Percentiles rank a stretch among this genome's conserved stretches.
These are phyloP conservation scores for Galerucella nymphaeae DNA, from an alignment of 2,888 invertebrate species.

Conservation along the genomic window DNA sequence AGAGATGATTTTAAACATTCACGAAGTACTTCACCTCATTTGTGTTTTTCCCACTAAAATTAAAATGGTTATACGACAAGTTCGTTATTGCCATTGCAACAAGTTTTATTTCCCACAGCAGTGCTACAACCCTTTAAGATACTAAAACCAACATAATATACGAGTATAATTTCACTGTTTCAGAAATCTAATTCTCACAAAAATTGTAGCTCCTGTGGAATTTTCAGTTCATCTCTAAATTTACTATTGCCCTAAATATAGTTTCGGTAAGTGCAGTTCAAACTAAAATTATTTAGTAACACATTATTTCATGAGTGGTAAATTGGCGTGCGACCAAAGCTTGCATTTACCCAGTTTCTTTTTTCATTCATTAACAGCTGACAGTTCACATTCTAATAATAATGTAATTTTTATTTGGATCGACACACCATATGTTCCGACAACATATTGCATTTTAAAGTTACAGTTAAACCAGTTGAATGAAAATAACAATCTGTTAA, in stretches of 20 bases:
- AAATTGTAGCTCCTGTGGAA: no score
- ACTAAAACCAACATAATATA: no score
- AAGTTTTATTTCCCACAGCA: no score
- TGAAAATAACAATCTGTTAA: neutral
- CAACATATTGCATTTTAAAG: conserved; percentile 7
- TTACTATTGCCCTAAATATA: conserved; percentile 23
- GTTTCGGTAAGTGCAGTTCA: conserved; percentile 13
- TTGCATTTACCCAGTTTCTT: conserved; percentile 30
- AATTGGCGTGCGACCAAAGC: conserved; percentile 31
- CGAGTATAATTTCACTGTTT: no score
- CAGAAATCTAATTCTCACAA: no score
- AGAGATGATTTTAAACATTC: no score
- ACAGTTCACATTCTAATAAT: conserved; percentile 27
- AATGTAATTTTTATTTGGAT: conserved; percentile 24
- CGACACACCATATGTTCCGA: conserved; percentile 5
- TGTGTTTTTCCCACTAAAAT: no score
- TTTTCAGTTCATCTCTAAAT: conserved; percentile 6
- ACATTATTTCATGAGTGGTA: conserved; percentile 30
- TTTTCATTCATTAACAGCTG: conserved; percentile 31
- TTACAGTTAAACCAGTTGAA: neutral
- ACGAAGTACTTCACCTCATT: no score
- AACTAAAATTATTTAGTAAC: conserved; percentile 26
- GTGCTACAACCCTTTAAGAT: no score
- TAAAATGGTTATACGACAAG: no score
- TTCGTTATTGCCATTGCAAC: no score